Evolutionary conservation across 2,888 invertebrate species (phyloP).

Genomic region (Anodontia alba): DNA sequence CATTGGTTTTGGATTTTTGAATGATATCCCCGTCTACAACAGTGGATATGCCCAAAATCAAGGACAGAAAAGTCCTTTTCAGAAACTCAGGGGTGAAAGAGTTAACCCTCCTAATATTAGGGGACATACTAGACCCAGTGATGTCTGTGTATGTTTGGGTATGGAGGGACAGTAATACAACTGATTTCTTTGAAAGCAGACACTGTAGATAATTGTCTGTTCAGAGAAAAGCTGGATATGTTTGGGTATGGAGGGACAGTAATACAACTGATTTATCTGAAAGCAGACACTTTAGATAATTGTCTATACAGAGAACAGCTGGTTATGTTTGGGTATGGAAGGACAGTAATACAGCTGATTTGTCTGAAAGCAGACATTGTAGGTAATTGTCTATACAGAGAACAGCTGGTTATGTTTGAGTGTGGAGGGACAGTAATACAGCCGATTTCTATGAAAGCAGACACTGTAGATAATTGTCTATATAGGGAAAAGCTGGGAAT

Average conservation of each 20-base stretch:
- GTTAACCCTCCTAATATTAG: conserved; percentile 17
- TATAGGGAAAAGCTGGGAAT: not conserved
- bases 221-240: conserved; percentile 26
- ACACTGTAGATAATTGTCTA: not conserved
- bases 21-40: too few species aligned
- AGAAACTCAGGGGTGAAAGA: too few species aligned
- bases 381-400: not conserved
- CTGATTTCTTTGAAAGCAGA: not conserved
- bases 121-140: conserved; percentile 50
- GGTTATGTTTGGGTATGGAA: conserved; percentile 65
- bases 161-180: conserved; percentile 57
- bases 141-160: conserved; percentile 62
- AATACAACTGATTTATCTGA: not conserved
- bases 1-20: too few species aligned
- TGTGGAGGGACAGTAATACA: conserved; percentile 59
- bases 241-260: conserved; percentile 67
- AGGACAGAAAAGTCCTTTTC: too few species aligned
- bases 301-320: not conserved
- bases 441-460: not conserved
- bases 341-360: conserved; percentile 37
- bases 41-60: too few species aligned
- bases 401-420: conserved; percentile 55
- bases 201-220: not conserved
- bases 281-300: not conserved
- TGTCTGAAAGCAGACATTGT: not conserved